These are phyloP conservation scores for Hippasteria phrygiana DNA, from an alignment of 53 echinoderm and acorn worm genomes.

Conservation along the genomic window DNA sequence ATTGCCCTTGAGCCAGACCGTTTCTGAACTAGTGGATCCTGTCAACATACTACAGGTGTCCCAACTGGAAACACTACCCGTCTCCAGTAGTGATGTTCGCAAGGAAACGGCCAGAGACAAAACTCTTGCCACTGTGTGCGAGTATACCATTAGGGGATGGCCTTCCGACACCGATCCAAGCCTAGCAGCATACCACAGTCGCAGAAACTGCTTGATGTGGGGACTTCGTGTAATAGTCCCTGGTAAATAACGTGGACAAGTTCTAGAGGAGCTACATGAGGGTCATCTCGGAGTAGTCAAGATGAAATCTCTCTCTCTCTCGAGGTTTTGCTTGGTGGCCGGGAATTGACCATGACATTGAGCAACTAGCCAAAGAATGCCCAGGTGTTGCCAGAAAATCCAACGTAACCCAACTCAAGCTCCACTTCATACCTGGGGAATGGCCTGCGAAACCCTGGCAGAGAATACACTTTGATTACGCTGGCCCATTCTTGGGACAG, in stretches of 20 bases:
- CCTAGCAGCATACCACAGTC: slow-evolving; percentile 51
- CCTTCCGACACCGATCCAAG: slow-evolving; percentile 27
- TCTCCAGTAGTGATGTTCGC: slow-evolving; percentile 49
- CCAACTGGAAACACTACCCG: slow-evolving; percentile 51
- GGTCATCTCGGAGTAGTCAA: slow-evolving; percentile 71
- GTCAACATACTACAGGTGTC: slow-evolving; percentile 15
- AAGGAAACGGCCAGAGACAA: slow-evolving; percentile 29
- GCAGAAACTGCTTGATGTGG: slow-evolving; percentile 69
- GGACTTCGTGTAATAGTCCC: slow-evolving; percentile 68
- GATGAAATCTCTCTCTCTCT: slow-evolving; percentile 68
- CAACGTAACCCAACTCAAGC: slow-evolving; percentile 36
- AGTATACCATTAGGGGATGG: slow-evolving; percentile 65
- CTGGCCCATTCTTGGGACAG: slow-evolving; percentile 69
- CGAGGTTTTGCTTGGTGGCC: slow-evolving; percentile 70
- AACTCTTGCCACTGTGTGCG: slow-evolving; percentile 45
- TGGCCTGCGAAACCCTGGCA: slow-evolving; percentile 64
- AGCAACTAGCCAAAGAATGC: slow-evolving; percentile 60
- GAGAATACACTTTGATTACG: slow-evolving; percentile 72
- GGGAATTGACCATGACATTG: slow-evolving; percentile 64
- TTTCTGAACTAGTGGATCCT: slow-evolving; percentile 5
- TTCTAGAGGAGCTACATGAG: slow-evolving; percentile 71
- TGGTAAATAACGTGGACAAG: slow-evolving; percentile 30
- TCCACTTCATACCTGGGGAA: slow-evolving; percentile 71
- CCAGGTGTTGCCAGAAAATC: slow-evolving; percentile 35
- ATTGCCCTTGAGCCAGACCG: slow-evolving; percentile 13